A percentile compares a stretch with the other conserved stretches of the same genome.
Conservation (phyloP, 2,888 invertebrate species). For the Automeris io region DNA sequence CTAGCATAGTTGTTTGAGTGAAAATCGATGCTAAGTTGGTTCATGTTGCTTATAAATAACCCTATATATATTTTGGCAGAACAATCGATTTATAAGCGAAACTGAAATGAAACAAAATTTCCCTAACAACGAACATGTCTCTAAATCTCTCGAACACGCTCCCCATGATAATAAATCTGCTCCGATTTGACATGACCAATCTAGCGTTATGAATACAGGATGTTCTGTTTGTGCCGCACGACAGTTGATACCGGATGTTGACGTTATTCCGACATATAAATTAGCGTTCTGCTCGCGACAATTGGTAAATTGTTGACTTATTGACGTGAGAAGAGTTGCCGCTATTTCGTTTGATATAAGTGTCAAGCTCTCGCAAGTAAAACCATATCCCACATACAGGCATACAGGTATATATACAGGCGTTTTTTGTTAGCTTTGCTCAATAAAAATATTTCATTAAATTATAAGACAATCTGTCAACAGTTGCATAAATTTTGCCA, state of each 20-base stretch:
- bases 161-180: constrained; percentile 13
- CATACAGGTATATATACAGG: too few species aligned
- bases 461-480: too few species aligned
- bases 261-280: constrained; percentile 13
- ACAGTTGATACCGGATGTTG: constrained; percentile 34
- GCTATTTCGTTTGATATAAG: background rate
- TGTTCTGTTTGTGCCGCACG: constrained; percentile 14
- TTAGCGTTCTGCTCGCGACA: constrained; percentile 1
- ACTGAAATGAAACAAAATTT: too few species aligned
- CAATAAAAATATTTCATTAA: too few species aligned
- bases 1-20: too few species aligned
- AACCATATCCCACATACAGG: background rate
- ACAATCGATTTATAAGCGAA: too few species aligned
- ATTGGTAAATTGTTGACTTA: constrained; percentile 1
- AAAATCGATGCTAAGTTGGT: too few species aligned
- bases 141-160: background rate
- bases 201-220: constrained; percentile 15
- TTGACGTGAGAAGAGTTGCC: background rate
- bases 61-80: too few species aligned
- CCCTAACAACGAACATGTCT: background rate
- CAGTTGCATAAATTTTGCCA: too few species aligned
- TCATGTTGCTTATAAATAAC: too few species aligned
- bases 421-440: too few species aligned
- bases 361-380: background rate
- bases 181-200: constrained; percentile 13